Conservation (phyloP, 2,113 vertebrate genomes). For the Mystacornis crossleyi region DNA sequence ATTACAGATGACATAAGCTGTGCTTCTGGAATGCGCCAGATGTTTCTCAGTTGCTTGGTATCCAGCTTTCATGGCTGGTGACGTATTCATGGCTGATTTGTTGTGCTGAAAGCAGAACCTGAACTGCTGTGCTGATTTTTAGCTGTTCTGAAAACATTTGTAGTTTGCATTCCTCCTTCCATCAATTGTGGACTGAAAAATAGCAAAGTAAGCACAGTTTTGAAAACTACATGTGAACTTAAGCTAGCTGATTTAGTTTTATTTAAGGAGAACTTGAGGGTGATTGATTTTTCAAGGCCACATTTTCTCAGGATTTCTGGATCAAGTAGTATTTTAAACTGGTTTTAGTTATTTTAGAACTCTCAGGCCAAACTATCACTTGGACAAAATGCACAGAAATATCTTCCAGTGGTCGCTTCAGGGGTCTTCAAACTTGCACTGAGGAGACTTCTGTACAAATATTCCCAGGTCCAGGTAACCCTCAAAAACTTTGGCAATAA, state of each 20-base stretch:
- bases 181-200: background rate
- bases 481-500: background rate
- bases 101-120: background rate
- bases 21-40: background rate
- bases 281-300: background rate
- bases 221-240: background rate
- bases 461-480: background rate
- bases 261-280: background rate
- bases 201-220: background rate
- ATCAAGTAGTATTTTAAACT: background rate
- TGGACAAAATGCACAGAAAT: background rate
- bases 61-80: slow-evolving; percentile 1
- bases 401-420: background rate
- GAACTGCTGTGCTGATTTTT: background rate
- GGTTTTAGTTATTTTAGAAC: background rate
- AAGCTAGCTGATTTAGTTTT: background rate
- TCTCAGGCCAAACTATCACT: background rate
- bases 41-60: slow-evolving; percentile 7
- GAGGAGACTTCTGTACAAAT: background rate
- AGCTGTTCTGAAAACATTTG: background rate
- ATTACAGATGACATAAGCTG: background rate
- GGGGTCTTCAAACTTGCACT: background rate
- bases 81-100: background rate
- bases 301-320: background rate
- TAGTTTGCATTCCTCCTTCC: background rate